Evolutionary conservation across 2,113 vertebrate species (phyloP).

Genomic region (Cranoglanis bouderius): DNA sequence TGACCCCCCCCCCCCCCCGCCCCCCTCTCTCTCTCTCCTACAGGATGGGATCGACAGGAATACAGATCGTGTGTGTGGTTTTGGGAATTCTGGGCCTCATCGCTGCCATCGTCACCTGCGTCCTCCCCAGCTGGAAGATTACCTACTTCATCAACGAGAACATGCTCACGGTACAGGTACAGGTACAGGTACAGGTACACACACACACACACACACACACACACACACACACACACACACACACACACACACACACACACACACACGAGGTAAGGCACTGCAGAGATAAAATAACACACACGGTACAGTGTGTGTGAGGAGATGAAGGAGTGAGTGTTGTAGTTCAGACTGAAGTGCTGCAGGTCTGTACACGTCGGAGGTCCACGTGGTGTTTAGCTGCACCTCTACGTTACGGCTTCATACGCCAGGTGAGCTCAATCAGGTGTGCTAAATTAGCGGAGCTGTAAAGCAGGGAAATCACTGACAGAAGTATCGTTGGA

Average conservation of each 20-base stretch:
- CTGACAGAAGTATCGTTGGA: background rate
- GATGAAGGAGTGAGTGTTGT: background rate
- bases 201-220: conserved; percentile 6
- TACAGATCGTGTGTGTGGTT: conserved; percentile 72
- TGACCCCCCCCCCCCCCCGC: too few species aligned
- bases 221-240: too few species aligned
- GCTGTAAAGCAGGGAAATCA: too few species aligned
- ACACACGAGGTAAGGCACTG: background rate
- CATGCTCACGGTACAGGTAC: conserved; percentile 77
- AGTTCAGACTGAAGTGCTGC: background rate
- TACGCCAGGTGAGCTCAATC: too few species aligned
- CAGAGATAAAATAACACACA: background rate
- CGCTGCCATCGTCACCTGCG: conserved; percentile 69
- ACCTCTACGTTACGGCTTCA: background rate
- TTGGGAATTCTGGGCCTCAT: conserved; percentile 72
- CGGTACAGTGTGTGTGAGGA: background rate
- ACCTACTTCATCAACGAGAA: conserved; percentile 68
- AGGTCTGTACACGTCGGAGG: background rate
- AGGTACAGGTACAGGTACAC: conserved; percentile 69
- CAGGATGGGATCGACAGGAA: conserved; percentile 70
- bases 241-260: too few species aligned
- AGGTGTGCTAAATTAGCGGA: background rate
- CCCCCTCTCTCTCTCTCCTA: background rate
- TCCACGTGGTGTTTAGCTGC: background rate
- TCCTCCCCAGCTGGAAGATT: conserved; percentile 72